Base-by-base conservation (phyloP, 2,888 invertebrate species). In the Cheilosia vulpina region DNA sequence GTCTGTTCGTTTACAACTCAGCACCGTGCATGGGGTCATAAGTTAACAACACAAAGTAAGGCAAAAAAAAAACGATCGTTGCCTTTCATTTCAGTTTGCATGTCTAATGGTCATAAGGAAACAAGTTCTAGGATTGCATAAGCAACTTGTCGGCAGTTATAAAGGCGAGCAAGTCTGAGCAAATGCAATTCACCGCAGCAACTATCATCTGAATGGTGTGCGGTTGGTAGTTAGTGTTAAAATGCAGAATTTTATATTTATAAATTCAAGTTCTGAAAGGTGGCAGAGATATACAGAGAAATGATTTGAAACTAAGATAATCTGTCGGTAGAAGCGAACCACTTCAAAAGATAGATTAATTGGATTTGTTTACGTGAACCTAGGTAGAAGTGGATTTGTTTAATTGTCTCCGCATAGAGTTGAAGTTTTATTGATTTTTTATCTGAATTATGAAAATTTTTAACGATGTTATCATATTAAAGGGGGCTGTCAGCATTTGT, bases 71-170 rank as follows among this genome's bases (percentile, higher is more conserved):
- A 21, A 58, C 19, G 43, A 66, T n/a, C 41, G 47, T 66, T 55
- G 72, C 55, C 62, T 80, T 69, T 73, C 68, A 73, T 73, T 50
- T 78, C 34, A 73, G 71, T 80, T 85, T 81, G 85, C 81, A 85
- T 85, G 85, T 85, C 77, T 81, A 85, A 85, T 81, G 85, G 85
- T 81, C 85, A 63, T 85, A 81, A 81, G 81, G 76, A 85, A 85
- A 85, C 85, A 77, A 85, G 81, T 85, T 85, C 85, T 85, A 85
- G 76, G 81, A 85, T 85, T 85, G 76, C 81, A 81, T 85, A 85
- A 85, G 80, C 81, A 81, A 77, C 76, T 72, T 81, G 85, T 85
- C 85, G 85, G 85, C 81, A 47, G 71, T 43, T 31, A 79, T 80
- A 71, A 84, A 80, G 76, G 80, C 58, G 52, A 63, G 55, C 72